Evolutionary conservation across 2,113 vertebrate genomes (phyloP), one percentile per base, ranked within the genome.

Genomic region (Cavia aperea): DNA sequence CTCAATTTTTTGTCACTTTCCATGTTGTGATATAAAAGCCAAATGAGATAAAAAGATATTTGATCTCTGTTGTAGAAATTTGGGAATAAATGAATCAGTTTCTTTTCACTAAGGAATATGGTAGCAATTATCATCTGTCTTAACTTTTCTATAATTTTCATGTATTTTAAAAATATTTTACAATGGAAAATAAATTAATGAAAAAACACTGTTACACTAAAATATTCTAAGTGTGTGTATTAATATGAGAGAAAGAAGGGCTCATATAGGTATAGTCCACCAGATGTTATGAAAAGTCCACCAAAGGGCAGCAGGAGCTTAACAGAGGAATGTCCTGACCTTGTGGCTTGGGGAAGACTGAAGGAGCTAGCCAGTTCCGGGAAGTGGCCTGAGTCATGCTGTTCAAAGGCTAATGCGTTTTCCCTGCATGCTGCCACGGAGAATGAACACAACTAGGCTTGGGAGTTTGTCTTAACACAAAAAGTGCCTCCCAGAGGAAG

Each of bases 401-500:
- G 31, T 21, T 58, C 26, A 81, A 84, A 95, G 39, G 65, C 16
- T 10, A 24, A 19, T 4, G 2, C 60, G 36, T 49, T 89, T 93
- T 43, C 23, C 73, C 54, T 75, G 0, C 12, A 75, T 58, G 49
- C 15, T 49, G 39, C 21, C 12, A 33, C 8, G 43, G 66, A 95
- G 62, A 93, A 82, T 2, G 43, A 85, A 93, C 66, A 96, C 26
- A 77, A 29, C n/a, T 89, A 94, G 81, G 84, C 90, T 70, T 89
- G 62, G 51, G 46, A 86, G 73, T 39, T 94, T 95, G 43, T 86
- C 86, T 91, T 95, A 91, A 86, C 81, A 89, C 68, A 93, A 92
- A 89, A 58, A 81, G 84, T 56, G 51, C 21, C 60, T 93, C 90
- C 75, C 83, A 82, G 39, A 81, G 70, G 83, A 72, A 56, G 54